These are phyloP conservation scores for Apocheima hispidaria DNA, from an alignment of 2,888 invertebrate species.

Conservation along the genomic window DNA sequence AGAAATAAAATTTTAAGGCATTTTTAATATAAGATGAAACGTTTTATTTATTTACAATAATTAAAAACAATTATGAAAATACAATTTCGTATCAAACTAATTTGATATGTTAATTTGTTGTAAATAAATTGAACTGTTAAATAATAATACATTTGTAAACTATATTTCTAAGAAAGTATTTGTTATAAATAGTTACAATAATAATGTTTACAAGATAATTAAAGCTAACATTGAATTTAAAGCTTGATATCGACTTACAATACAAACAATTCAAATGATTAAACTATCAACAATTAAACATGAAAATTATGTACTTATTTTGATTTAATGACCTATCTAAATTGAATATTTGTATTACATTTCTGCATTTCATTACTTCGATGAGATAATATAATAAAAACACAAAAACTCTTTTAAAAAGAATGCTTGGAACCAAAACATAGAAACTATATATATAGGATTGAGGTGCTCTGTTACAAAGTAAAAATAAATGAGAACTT, in stretches of 20 bases:
- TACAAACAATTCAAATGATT: slow-evolving; percentile 45
- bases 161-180: slow-evolving; percentile 41
- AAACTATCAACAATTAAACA: slow-evolving; percentile 17
- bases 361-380: not conserved
- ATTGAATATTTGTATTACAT: not conserved
- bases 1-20: slow-evolving; percentile 51
- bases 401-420: not conserved
- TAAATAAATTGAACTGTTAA: slow-evolving; percentile 49
- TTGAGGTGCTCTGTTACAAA: not conserved
- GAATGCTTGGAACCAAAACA: not conserved
- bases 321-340: slow-evolving; percentile 1
- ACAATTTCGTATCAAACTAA: slow-evolving; percentile 44
- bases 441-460: not conserved
- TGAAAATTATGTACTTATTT: slow-evolving; percentile 8
- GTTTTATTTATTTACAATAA: slow-evolving; percentile 14
- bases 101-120: slow-evolving; percentile 56
- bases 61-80: slow-evolving; percentile 30
- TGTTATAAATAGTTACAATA: slow-evolving; percentile 59
- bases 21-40: slow-evolving; percentile 37
- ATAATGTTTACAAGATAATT: slow-evolving; percentile 71
- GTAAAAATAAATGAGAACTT: not conserved
- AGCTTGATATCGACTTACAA: slow-evolving; percentile 80
- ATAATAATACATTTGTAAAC: slow-evolving; percentile 29
- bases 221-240: slow-evolving; percentile 86
- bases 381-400: not conserved